Percentiles rank a stretch among this genome's conserved stretches.
Conservation (phyloP, 1,140 invertebrate genomes). For the Anoplolepis gracilipes region DNA sequence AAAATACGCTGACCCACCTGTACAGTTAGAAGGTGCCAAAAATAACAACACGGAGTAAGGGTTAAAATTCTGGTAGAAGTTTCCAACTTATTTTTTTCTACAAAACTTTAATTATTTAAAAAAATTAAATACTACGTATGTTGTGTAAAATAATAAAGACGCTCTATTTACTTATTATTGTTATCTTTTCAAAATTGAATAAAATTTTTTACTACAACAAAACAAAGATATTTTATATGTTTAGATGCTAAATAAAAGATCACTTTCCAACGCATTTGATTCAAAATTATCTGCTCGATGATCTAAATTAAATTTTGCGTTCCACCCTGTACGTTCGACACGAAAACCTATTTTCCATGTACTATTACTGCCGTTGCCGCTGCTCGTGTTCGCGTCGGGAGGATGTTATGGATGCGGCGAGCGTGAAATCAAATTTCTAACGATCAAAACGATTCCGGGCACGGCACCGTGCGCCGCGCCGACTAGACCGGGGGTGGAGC, state of each 20-base stretch:
- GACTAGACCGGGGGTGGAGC: background rate
- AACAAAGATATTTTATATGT: too few species aligned
- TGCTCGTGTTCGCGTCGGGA: slow-evolving; percentile 66
- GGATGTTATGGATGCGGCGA: slow-evolving; percentile 79
- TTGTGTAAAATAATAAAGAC: too few species aligned
- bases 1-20: too few species aligned
- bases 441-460: slow-evolving; percentile 73
- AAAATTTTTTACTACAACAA: background rate
- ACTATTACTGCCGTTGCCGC: slow-evolving; percentile 54
- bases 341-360: slow-evolving; percentile 58
- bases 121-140: background rate
- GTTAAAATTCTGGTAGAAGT: too few species aligned
- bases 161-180: background rate
- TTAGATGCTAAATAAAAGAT: background rate
- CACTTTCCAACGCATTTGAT: background rate
- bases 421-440: slow-evolving; percentile 84
- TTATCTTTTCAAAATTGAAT: background rate
- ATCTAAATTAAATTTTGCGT: slow-evolving; percentile 12
- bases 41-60: too few species aligned
- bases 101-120: too few species aligned
- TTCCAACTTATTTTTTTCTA: too few species aligned
- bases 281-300: background rate
- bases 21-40: too few species aligned
- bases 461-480: slow-evolving; percentile 5
- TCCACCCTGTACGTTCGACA: background rate